phyloP scores from a whole-genome alignment of 2,797 vertebrate species.

The Sphenopsis melanotis region DNA sequence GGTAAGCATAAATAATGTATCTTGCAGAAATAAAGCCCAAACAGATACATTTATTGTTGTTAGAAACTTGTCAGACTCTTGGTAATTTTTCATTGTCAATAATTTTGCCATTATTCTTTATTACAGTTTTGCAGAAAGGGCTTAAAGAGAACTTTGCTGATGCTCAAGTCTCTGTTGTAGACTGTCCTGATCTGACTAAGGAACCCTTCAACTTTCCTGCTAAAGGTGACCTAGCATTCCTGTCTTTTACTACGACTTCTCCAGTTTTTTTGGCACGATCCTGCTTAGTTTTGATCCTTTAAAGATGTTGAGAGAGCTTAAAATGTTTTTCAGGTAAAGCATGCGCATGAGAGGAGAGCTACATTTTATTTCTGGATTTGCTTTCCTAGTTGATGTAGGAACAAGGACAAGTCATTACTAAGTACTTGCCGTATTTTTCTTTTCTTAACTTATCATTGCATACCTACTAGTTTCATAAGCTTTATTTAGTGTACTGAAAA shows the following conservation, averaged over 20 bases:
- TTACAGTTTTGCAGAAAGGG: slow-evolving; percentile 86
- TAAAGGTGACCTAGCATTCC: slow-evolving; percentile 77
- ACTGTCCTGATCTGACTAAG: slow-evolving; percentile 91
- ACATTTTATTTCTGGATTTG: background rate
- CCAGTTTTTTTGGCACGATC: background rate
- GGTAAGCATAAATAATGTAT: background rate
- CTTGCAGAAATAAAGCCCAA: background rate
- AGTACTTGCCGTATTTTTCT: background rate
- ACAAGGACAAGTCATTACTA: background rate
- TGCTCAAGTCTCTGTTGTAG: slow-evolving; percentile 85
- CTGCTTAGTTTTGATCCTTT: background rate
- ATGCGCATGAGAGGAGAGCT: background rate
- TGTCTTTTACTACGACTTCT: background rate
- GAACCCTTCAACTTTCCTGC: slow-evolving; percentile 91
- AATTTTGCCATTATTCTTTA: background rate
- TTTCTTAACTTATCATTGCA: background rate
- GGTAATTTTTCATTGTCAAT: background rate
- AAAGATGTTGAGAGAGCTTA: background rate
- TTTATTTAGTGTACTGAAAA: background rate
- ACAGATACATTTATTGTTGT: background rate
- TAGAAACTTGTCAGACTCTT: background rate
- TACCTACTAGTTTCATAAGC: background rate
- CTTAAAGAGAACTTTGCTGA: slow-evolving; percentile 88
- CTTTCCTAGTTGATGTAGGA: background rate
- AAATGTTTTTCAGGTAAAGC: background rate